phyloP scores from a whole-genome alignment of 1,140 invertebrate species.

The Laupala kohalensis region DNA sequence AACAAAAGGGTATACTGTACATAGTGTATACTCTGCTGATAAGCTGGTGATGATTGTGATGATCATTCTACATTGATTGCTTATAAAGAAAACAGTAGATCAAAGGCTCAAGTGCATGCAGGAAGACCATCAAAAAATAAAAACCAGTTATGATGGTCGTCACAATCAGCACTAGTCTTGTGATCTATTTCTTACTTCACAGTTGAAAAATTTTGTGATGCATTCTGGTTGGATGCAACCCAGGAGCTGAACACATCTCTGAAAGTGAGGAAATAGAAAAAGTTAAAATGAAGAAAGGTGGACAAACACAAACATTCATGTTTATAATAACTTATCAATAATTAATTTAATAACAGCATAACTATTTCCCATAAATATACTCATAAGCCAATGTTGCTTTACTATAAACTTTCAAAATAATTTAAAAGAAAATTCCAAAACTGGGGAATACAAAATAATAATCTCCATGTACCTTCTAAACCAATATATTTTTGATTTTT shows the following conservation, averaged over 20 bases:
- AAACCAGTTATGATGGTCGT: not conserved
- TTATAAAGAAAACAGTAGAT: not conserved
- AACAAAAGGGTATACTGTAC: not conserved
- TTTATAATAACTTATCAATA: not conserved
- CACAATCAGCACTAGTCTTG: not conserved
- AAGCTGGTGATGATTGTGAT: not conserved
- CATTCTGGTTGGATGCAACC: constrained; percentile 71
- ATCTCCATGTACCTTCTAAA: too few relatives aligned
- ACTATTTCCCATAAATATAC: too few relatives aligned
- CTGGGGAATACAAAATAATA: too few relatives aligned
- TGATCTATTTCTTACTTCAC: constrained; percentile 34
- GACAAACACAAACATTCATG: not conserved
- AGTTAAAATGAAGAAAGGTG: not conserved
- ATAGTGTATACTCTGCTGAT: not conserved
- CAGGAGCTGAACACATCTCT: constrained; percentile 83
- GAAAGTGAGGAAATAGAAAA: constrained; percentile 26
- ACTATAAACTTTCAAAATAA: too few relatives aligned
- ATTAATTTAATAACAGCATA: too few relatives aligned
- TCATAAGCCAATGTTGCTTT: too few relatives aligned
- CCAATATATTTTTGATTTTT: too few relatives aligned
- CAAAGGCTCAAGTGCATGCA: not conserved
- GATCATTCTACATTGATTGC: not conserved
- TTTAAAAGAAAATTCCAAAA: too few relatives aligned
- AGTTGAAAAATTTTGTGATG: constrained; percentile 43
- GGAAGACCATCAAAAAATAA: not conserved